Evolutionary conservation across 2,797 vertebrate species (phyloP).

Genomic region (Pangasius larnaudii): DNA sequence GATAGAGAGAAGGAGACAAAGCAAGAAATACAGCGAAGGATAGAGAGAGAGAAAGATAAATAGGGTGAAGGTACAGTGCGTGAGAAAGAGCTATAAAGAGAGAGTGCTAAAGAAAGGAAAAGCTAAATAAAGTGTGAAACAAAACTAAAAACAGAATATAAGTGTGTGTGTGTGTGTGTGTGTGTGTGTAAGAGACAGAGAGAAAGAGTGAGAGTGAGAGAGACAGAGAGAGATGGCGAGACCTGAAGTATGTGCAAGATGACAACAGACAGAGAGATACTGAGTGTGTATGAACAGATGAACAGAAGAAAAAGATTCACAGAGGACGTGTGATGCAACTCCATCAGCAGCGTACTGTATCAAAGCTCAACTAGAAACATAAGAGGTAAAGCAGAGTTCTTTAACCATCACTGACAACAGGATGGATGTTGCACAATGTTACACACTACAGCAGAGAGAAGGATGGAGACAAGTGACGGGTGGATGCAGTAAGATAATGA

Average conservation of each 20-base stretch:
- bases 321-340: neutral
- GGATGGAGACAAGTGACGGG: neutral
- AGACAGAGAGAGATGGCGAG: neutral
- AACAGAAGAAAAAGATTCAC: neutral
- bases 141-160: neutral
- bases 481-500: neutral
- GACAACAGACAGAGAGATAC: neutral
- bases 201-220: neutral
- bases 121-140: neutral
- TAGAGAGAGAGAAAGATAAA: neutral
- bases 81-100: neutral
- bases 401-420: neutral
- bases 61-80: neutral
- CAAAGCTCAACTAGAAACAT: neutral
- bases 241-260: neutral
- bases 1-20: neutral
- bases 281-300: neutral
- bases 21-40: neutral
- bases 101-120: neutral
- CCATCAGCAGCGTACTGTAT: neutral
- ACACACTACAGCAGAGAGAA: neutral
- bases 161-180: neutral
- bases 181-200: neutral
- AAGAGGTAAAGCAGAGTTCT: neutral
- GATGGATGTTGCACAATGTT: too few species aligned